Conservation (phyloP, 2,888 invertebrate genomes). For the Zeuzera pyrina region DNA sequence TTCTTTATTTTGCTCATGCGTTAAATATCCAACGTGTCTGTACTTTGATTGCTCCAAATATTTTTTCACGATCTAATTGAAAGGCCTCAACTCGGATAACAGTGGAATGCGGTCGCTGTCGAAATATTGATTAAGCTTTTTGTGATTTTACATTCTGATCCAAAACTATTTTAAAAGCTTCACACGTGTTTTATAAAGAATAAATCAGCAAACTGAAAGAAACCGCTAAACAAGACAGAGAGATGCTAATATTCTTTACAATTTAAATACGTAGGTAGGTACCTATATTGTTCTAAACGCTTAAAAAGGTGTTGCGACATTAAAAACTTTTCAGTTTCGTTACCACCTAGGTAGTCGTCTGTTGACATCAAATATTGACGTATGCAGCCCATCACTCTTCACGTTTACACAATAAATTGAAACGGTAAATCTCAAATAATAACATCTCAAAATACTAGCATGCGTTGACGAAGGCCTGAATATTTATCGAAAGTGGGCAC, state of each 20-base stretch:
- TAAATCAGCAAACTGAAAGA: too few relatives aligned
- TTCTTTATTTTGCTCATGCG: too few relatives aligned
- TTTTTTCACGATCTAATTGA: constrained; percentile 50
- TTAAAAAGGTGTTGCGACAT: too few relatives aligned
- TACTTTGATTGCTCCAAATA: constrained; percentile 23
- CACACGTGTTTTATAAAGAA: too few relatives aligned
- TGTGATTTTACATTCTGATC: constrained; percentile 16
- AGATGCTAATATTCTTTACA: too few relatives aligned
- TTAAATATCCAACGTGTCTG: too few relatives aligned
- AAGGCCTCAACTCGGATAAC: constrained; percentile 40
- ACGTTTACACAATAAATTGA: constrained; percentile 39
- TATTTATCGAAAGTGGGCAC: constrained; percentile 46
- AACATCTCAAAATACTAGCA: too few relatives aligned
- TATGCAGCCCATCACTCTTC: constrained; percentile 18
- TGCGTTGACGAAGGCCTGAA: constrained; percentile 34
- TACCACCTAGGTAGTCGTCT: constrained; percentile 44
- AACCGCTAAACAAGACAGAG: too few relatives aligned
- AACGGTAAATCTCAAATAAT: constrained; percentile 36
- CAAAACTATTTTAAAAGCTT: constrained; percentile 8
- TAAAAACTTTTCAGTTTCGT: too few relatives aligned
- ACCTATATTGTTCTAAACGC: too few relatives aligned
- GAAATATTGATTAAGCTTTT: constrained; percentile 53
- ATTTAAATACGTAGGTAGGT: too few relatives aligned
- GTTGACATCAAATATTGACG: too few relatives aligned
- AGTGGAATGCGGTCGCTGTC: constrained; percentile 49